phyloP scores from a whole-genome alignment of 2,888 invertebrate species.

The Pseudococcus longispinus region DNA sequence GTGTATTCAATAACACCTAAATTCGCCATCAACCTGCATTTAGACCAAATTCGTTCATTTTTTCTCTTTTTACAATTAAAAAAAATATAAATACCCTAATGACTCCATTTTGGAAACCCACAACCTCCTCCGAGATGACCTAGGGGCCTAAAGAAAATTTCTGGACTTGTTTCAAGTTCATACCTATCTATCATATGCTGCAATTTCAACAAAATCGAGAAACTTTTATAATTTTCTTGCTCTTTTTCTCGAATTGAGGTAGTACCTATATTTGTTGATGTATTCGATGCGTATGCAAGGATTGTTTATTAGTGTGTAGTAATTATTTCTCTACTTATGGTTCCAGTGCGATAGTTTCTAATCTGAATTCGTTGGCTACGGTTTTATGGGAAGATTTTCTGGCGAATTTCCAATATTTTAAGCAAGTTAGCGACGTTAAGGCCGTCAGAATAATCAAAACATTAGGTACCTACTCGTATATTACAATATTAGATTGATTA shows the following conservation, averaged over 20 bases:
- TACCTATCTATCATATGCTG: too few species aligned
- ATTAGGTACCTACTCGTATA: constrained; percentile 63
- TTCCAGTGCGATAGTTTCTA: constrained; percentile 80
- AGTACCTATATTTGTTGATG: not conserved
- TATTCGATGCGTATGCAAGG: not conserved
- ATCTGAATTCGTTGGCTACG: constrained; percentile 83
- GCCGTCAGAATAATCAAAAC: constrained; percentile 73
- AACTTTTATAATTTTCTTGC: too few species aligned
- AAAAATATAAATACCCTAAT: too few species aligned
- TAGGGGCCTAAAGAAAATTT: too few species aligned
- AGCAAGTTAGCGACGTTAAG: constrained; percentile 74
- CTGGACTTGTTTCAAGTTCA: too few species aligned
- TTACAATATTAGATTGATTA: not conserved
- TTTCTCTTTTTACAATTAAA: too few species aligned
- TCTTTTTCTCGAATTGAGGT: not conserved
- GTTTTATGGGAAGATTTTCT: constrained; percentile 90
- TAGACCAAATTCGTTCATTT: too few species aligned
- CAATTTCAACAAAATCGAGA: too few species aligned
- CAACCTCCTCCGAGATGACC: too few species aligned
- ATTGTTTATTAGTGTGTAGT: not conserved
- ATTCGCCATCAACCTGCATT: too few species aligned
- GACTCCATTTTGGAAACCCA: too few species aligned
- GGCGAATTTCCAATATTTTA: constrained; percentile 74
- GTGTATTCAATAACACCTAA: too few species aligned
- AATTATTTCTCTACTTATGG: not conserved